Base-by-base conservation (phyloP, 2,797 vertebrate species). In the Thalassophryne amazonica region DNA sequence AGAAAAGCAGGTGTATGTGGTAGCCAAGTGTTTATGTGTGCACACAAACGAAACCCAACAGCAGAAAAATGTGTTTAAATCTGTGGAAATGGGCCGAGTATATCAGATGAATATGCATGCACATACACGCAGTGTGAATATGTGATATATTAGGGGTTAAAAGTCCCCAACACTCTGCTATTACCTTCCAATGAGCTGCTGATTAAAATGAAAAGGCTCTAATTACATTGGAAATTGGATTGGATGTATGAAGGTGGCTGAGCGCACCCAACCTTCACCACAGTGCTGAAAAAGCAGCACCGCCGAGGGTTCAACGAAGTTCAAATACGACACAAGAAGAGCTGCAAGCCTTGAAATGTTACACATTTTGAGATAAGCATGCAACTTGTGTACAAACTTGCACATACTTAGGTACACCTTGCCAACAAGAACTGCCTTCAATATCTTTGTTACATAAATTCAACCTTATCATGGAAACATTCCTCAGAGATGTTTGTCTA, bases 131-230 rank as follows among this genome's bases (percentile, higher is more conserved):
- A 7, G 19, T 19, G 25, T 30, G 22, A 23, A 21, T 2, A 5
- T 2, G 11, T 27, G 14, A 19, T 11, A 55, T 24, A 52, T 38
- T 8, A 29, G 50, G 5, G 43, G 45, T 16, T 55, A 30, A 52
- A 40, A 35, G 53, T 48, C 27, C 4, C 0, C 3, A 57, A 28
- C 15, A 23, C n/a, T 9, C 2, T 12, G 30, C 47, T 41, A 55
- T 49, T 48, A 57, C 5, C 18, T 33, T 41, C 6, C 39, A 55
- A n/a, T 38, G 47, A 60, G 51, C 37, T 12, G 51, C 33, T 21
- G 60, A 69, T 54, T 60, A 7, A 30, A 60, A 60, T 59, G 41
- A 65, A 66, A 55, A 53, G 25, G 14, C 34, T 53, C 48, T 16
- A 73, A 79, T 75, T 54, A 53, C 9, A 13, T 19, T 7, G 42